These are phyloP conservation scores for Cantharis lateralis DNA, from an alignment of 2,888 invertebrate species.

Conservation along the genomic window DNA sequence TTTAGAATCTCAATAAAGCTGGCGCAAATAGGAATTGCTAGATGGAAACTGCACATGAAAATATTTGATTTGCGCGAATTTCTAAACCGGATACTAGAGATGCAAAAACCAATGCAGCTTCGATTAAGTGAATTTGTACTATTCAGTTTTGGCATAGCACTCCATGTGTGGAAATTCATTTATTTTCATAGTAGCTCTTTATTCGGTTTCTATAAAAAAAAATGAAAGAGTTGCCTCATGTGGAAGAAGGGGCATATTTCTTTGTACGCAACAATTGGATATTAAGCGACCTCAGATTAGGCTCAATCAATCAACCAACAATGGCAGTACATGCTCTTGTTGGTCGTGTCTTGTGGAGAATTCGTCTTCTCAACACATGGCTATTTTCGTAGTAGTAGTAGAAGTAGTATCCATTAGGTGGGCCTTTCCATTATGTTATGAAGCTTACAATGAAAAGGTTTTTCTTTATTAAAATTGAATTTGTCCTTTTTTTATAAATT, in stretches of 20 bases:
- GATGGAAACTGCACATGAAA: background rate
- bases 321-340: background rate
- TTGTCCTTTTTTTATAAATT: background rate
- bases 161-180: background rate
- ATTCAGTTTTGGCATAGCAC: background rate
- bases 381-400: background rate
- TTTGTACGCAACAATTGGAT: background rate
- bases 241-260: background rate
- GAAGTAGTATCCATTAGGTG: background rate
- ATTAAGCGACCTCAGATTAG: background rate
- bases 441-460: background rate
- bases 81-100: background rate
- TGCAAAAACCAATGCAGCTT: background rate
- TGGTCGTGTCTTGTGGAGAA: background rate
- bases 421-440: background rate
- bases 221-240: background rate
- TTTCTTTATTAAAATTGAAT: background rate
- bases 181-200: background rate
- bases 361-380: background rate
- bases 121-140: background rate
- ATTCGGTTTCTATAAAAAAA: background rate
- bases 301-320: constrained; percentile 1
- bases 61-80: background rate
- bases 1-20: background rate
- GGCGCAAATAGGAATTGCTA: background rate